A percentile compares a stretch with the other conserved stretches of the same genome.
phyloP scores from a whole-genome alignment of 2,888 invertebrate genomes.

The Scaptodrosophila latifasciaeformis region DNA sequence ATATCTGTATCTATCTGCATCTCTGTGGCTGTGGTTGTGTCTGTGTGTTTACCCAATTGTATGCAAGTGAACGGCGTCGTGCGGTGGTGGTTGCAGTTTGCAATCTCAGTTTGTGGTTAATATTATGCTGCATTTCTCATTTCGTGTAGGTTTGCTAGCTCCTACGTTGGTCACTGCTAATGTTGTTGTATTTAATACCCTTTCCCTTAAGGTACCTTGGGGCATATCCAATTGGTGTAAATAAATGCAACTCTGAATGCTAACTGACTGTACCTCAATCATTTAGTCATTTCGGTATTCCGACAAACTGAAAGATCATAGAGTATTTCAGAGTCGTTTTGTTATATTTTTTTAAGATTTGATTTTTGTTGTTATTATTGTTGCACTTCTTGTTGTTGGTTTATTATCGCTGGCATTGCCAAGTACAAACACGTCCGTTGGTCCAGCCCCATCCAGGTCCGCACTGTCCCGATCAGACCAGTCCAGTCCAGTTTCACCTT shows the following conservation, averaged over 20 bases:
- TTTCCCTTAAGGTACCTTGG: no score
- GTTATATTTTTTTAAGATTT: no score
- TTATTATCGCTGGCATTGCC: slow-evolving; percentile 61
- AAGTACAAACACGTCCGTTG: slow-evolving; percentile 43
- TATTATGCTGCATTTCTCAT: slow-evolving; percentile 69
- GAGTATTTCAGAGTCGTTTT: no score
- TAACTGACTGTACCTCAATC: no score
- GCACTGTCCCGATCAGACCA: not conserved
- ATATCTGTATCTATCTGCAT: not conserved
- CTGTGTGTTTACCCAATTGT: slow-evolving; percentile 21
- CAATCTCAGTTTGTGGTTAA: slow-evolving; percentile 71
- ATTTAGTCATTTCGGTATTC: no score
- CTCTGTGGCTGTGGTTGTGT: slow-evolving; percentile 10
- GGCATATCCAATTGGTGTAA: no score
- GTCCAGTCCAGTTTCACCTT: slow-evolving; percentile 1
- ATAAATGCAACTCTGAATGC: no score
- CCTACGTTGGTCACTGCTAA: slow-evolving; percentile 41
- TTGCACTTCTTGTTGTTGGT: slow-evolving; percentile 38
- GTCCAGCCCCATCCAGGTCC: slow-evolving; percentile 3
- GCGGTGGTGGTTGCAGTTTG: slow-evolving; percentile 40
- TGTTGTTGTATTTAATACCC: slow-evolving; percentile 36
- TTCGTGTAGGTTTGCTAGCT: slow-evolving; percentile 28
- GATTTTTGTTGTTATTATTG: slow-evolving; percentile 37
- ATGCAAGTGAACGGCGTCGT: slow-evolving; percentile 27
- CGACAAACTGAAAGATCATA: no score